Conservation (phyloP, 2,888 invertebrate genomes). For the Disparrhopalites patrizii region DNA sequence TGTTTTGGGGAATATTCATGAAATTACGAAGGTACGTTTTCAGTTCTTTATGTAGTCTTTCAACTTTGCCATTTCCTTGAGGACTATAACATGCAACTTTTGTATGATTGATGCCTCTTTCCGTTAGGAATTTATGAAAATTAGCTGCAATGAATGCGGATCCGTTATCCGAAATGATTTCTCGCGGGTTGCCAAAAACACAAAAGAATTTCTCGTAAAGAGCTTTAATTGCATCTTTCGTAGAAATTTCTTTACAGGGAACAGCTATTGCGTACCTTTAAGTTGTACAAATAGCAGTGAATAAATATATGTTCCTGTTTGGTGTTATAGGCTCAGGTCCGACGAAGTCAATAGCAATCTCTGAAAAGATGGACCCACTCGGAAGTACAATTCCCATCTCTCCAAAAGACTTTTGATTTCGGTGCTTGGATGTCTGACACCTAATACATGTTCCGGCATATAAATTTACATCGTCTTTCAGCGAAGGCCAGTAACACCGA, state of each 20-base stretch:
- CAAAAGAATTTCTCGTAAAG: background rate
- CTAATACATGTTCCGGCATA: background rate
- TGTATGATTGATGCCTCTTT: background rate
- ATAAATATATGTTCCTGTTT: background rate
- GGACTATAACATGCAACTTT: background rate
- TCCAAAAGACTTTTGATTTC: background rate
- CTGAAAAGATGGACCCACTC: background rate
- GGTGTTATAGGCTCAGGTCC: background rate
- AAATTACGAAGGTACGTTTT: too few species aligned
- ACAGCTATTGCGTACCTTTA: conserved; percentile 4
- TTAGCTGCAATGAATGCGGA: background rate
- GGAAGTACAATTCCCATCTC: background rate
- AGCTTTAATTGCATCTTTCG: background rate
- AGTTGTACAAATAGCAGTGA: background rate
- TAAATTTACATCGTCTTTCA: background rate
- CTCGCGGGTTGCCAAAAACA: background rate
- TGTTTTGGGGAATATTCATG: too few species aligned
- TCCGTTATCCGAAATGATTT: conserved; percentile 2
- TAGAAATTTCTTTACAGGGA: background rate
- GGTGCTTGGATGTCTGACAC: background rate
- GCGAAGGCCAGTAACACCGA: conserved; percentile 12
- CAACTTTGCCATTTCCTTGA: conserved; percentile 12
- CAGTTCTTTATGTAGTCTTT: too few species aligned
- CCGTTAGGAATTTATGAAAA: background rate
- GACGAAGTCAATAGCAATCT: conserved; percentile 16